Conservation (phyloP, 2,113 vertebrate species). For the Microtus pennsylvanicus region DNA sequence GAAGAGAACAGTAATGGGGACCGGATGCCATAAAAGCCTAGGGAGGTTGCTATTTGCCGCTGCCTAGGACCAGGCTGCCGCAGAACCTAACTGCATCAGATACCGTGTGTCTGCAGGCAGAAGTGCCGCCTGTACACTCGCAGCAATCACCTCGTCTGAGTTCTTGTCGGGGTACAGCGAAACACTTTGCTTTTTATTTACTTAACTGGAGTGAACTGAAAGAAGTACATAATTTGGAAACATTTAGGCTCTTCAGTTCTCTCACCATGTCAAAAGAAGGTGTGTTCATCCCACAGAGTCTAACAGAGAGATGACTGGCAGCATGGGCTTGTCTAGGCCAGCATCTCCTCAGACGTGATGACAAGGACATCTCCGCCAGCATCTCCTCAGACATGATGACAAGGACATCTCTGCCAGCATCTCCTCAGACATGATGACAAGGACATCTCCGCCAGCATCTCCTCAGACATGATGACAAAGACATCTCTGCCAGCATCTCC, state of each 20-base stretch:
- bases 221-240: conserved; percentile 6
- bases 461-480: too few species aligned
- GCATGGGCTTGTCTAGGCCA: not conserved
- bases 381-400: too few species aligned
- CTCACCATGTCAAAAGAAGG: not conserved
- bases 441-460: too few species aligned
- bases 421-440: too few species aligned
- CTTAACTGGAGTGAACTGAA: conserved; percentile 4
- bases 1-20: not conserved
- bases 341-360: too few species aligned
- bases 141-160: not conserved
- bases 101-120: not conserved
- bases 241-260: not conserved
- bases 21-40: not conserved
- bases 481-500: too few species aligned
- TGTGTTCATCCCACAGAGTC: too few species aligned
- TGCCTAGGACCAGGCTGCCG: not conserved
- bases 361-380: too few species aligned
- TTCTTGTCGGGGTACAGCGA: not conserved
- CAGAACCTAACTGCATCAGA: not conserved
- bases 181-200: not conserved
- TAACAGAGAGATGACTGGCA: not conserved
- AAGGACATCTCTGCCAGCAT: too few species aligned
- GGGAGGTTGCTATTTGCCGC: not conserved
- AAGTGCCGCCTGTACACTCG: not conserved